A percentile compares a stretch with the other conserved stretches of the same genome.
Evolutionary conservation across 1,140 invertebrate species (phyloP).

Genomic region (Trigoniulus corallinus): DNA sequence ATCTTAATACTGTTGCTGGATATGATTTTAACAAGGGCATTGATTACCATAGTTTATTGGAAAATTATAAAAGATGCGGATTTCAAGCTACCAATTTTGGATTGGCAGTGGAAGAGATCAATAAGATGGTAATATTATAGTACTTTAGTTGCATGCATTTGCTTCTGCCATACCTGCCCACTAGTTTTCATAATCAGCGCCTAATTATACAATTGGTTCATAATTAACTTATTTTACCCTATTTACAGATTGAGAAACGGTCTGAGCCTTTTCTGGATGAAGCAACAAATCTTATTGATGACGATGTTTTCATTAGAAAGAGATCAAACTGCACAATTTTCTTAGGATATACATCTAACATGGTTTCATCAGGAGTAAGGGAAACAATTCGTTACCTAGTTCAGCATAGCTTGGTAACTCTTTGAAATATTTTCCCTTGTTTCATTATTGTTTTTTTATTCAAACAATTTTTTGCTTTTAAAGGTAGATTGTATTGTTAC

Average conservation of each 20-base stretch:
- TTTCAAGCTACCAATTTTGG: constrained; percentile 96
- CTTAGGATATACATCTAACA: constrained; percentile 93
- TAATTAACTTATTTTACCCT: too few relatives aligned
- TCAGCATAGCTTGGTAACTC: constrained; percentile 59
- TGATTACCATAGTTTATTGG: constrained; percentile 67
- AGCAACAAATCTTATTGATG: constrained; percentile 19
- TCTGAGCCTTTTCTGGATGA: constrained; percentile 13
- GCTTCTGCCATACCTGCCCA: too few relatives aligned
- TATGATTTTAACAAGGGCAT: constrained; percentile 91
- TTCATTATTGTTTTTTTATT: constrained; percentile 1
- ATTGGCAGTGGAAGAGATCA: constrained; percentile 73
- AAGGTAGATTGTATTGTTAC: constrained; percentile 91
- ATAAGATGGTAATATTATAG: constrained; percentile 55
- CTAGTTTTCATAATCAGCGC: too few relatives aligned
- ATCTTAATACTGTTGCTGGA: constrained; percentile 45
- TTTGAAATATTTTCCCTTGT: neutral
- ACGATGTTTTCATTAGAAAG: constrained; percentile 60
- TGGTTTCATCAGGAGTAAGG: constrained; percentile 84
- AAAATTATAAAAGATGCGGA: constrained; percentile 62
- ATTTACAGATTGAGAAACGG: constrained; percentile 15
- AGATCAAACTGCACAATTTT: constrained; percentile 86
- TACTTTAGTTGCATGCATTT: neutral
- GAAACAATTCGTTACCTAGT: constrained; percentile 81
- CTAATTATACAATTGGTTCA: too few relatives aligned
- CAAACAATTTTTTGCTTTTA: constrained; percentile 3